A percentile compares a stretch with the other conserved stretches of the same genome.
phyloP scores from a whole-genome alignment of 2,113 vertebrate genomes.

The Apeltes quadracus region DNA sequence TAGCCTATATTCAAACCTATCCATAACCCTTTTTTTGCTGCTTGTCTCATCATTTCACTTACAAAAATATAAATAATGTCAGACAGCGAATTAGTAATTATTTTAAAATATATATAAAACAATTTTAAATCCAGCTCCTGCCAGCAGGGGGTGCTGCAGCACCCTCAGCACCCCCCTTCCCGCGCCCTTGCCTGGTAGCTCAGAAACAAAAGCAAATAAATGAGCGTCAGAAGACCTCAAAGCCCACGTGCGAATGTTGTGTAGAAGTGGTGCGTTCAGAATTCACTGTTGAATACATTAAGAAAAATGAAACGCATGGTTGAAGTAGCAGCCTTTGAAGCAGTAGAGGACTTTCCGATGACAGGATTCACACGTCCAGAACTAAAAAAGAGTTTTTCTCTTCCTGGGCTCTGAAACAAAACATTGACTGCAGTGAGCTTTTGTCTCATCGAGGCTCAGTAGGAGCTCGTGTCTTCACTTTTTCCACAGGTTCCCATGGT shows the following conservation, averaged over 20 bases:
- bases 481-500: constrained; percentile 18
- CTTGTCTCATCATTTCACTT: too few relatives aligned
- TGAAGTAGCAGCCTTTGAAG: not conserved
- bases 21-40: too few relatives aligned
- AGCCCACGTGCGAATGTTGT: not conserved
- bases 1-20: too few relatives aligned
- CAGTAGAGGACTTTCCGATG: not conserved
- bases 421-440: not conserved
- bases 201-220: not conserved
- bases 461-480: constrained; percentile 1
- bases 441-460: constrained; percentile 20
- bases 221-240: not conserved
- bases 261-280: not conserved
- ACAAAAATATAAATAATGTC: too few relatives aligned
- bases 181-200: too few relatives aligned
- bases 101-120: too few relatives aligned
- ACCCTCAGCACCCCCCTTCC: too few relatives aligned
- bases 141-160: too few relatives aligned
- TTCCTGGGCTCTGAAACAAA: constrained; percentile 9
- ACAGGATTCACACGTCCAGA: not conserved
- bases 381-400: constrained; percentile 1
- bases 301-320: not conserved
- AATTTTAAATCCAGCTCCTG: too few relatives aligned
- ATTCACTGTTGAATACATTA: not conserved
- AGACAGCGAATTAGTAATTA: too few relatives aligned